These are phyloP conservation scores for Plestiodon gilberti DNA, from an alignment of 2,113 vertebrate genomes.

Conservation along the genomic window DNA sequence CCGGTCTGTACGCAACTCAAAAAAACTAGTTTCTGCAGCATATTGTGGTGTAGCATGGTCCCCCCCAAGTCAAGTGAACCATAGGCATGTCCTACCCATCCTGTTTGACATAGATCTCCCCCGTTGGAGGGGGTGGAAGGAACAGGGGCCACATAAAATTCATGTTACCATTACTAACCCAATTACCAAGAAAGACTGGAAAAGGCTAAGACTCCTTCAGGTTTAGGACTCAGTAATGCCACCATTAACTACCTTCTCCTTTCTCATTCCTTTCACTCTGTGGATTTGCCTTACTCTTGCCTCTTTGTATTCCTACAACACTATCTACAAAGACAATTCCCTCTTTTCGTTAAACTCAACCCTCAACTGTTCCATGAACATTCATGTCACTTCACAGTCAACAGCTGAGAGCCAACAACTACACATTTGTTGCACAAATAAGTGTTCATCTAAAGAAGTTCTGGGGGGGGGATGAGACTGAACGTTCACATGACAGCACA, in stretches of 20 bases:
- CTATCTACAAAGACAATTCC: not conserved
- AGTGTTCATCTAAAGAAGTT: not conserved
- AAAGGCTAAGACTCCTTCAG: not conserved
- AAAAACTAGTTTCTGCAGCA: too few relatives aligned
- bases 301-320: not conserved
- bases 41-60: too few relatives aligned
- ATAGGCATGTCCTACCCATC: too few relatives aligned
- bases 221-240: not conserved
- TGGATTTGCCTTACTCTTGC: not conserved
- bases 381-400: not conserved
- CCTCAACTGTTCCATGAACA: not conserved
- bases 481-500: not conserved
- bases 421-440: not conserved
- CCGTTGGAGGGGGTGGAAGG: too few relatives aligned
- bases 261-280: not conserved
- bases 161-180: not conserved
- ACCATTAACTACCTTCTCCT: not conserved
- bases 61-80: too few relatives aligned
- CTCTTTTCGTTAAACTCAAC: not conserved
- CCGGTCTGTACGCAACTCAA: too few relatives aligned
- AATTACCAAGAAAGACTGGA: too few relatives aligned
- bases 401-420: not conserved
- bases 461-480: not conserved
- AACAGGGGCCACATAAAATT: too few relatives aligned
- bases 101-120: too few relatives aligned